These are phyloP conservation scores for Alcis repandata DNA, from an alignment of 2,888 invertebrate species.

Conservation along the genomic window DNA sequence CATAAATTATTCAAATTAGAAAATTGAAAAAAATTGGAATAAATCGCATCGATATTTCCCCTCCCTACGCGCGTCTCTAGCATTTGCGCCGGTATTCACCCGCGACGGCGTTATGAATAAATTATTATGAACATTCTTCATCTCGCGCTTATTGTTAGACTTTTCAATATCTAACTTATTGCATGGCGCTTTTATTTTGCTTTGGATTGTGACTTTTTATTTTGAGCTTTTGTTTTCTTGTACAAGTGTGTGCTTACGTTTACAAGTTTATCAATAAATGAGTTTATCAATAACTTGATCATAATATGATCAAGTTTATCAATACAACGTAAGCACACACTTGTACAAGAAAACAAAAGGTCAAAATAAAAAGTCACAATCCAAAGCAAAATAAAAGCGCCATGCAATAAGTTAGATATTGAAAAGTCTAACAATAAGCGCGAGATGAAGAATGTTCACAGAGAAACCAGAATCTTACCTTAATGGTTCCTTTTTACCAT, in stretches of 20 bases:
- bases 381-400: constrained; percentile 5
- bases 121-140: constrained; percentile 48
- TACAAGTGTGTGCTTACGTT: too few relatives aligned
- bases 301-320: too few relatives aligned
- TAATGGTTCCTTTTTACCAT: too few relatives aligned
- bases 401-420: constrained; percentile 35
- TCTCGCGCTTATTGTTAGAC: constrained; percentile 40
- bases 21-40: not conserved
- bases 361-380: not conserved
- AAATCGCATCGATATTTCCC: constrained; percentile 1
- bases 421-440: constrained; percentile 42
- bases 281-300: too few relatives aligned
- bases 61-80: constrained; percentile 1
- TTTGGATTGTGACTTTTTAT: not conserved
- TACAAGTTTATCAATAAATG: too few relatives aligned
- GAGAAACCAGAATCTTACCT: too few relatives aligned
- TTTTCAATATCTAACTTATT: constrained; percentile 40
- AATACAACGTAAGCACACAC: too few relatives aligned
- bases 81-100: constrained; percentile 34
- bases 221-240: not conserved
- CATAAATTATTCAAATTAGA: too few relatives aligned
- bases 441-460: constrained; percentile 44
- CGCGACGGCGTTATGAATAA: constrained; percentile 47
- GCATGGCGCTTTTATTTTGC: constrained; percentile 11
- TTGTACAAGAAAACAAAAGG: not conserved